Evolutionary conservation across 2,797 vertebrate genomes (phyloP).

Genomic region (Enteromius trimaculatus): DNA sequence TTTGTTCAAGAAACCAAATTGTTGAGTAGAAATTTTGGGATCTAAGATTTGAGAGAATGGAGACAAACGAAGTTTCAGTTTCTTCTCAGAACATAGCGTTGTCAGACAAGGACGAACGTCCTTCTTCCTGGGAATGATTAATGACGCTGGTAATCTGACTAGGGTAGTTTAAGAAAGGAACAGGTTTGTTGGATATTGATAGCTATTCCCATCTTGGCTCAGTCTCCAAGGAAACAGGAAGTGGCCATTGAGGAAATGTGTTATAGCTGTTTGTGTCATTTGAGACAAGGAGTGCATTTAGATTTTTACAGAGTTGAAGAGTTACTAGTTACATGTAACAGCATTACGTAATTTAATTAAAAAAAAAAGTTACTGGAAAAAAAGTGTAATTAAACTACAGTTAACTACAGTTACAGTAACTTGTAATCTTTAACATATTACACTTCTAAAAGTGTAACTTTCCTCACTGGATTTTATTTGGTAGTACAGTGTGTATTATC

Average conservation of each 20-base stretch:
- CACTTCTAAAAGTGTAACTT: not conserved
- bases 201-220: constrained; percentile 20
- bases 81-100: constrained; percentile 11
- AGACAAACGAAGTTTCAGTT: not conserved
- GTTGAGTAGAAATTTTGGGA: not conserved
- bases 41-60: not conserved
- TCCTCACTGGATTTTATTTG: not conserved
- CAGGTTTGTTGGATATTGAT: constrained; percentile 37
- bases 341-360: not conserved
- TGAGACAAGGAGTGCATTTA: constrained; percentile 29
- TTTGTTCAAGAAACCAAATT: constrained; percentile 2
- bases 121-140: constrained; percentile 43
- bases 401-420: not conserved
- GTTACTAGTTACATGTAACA: not conserved
- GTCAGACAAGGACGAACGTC: constrained; percentile 42
- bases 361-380: not conserved
- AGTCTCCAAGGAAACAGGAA: constrained; percentile 34
- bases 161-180: constrained; percentile 33
- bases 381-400: not conserved
- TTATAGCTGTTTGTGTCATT: constrained; percentile 27
- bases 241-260: constrained; percentile 28
- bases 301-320: not conserved
- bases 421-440: not conserved
- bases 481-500: not conserved
- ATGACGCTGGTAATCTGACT: constrained; percentile 45